Percentiles rank a stretch among this genome's conserved stretches.
These are phyloP conservation scores for Scomber colias DNA, from an alignment of 2,113 vertebrate species.

Conservation along the genomic window DNA sequence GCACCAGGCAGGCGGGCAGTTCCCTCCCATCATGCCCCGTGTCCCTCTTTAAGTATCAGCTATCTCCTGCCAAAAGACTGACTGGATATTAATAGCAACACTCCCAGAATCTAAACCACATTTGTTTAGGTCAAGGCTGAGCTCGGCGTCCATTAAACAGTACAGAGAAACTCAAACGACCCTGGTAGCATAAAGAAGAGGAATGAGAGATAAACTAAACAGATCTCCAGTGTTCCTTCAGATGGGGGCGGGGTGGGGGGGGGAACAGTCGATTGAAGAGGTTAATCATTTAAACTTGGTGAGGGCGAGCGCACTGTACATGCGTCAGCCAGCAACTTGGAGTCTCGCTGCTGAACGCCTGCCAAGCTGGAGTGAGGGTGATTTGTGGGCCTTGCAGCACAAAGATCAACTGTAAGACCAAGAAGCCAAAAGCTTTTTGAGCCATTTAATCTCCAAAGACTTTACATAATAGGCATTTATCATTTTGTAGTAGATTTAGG, in stretches of 20 bases:
- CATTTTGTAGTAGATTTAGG: neutral
- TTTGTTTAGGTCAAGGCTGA: slow-evolving; percentile 80
- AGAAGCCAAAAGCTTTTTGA: slow-evolving; percentile 47
- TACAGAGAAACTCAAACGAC: slow-evolving; percentile 47
- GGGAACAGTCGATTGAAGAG: slow-evolving; percentile 53
- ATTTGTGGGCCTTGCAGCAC: slow-evolving; percentile 49
- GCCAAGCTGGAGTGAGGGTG: slow-evolving; percentile 54
- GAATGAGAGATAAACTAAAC: slow-evolving; percentile 66
- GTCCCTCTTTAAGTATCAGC: slow-evolving; percentile 79
- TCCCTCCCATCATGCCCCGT: slow-evolving; percentile 71
- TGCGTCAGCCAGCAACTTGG: slow-evolving; percentile 44
- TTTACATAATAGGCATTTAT: slow-evolving; percentile 26
- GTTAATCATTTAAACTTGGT: slow-evolving; percentile 64
- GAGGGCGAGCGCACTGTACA: slow-evolving; percentile 31
- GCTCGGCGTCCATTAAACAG: slow-evolving; percentile 70
- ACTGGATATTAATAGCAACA: slow-evolving; percentile 81
- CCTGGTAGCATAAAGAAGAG: slow-evolving; percentile 45
- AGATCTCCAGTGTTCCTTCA: slow-evolving; percentile 42
- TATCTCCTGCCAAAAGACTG: slow-evolving; percentile 76
- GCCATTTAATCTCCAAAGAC: slow-evolving; percentile 27
- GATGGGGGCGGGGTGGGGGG: neutral
- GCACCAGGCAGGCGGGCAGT: slow-evolving; percentile 56
- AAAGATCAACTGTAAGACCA: slow-evolving; percentile 47
- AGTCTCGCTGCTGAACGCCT: slow-evolving; percentile 22
- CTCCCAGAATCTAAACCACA: slow-evolving; percentile 76